Evolutionary conservation across 1,140 invertebrate genomes (phyloP), one percentile per base, ranked within the genome.

Genomic region (Heliconius congener): DNA sequence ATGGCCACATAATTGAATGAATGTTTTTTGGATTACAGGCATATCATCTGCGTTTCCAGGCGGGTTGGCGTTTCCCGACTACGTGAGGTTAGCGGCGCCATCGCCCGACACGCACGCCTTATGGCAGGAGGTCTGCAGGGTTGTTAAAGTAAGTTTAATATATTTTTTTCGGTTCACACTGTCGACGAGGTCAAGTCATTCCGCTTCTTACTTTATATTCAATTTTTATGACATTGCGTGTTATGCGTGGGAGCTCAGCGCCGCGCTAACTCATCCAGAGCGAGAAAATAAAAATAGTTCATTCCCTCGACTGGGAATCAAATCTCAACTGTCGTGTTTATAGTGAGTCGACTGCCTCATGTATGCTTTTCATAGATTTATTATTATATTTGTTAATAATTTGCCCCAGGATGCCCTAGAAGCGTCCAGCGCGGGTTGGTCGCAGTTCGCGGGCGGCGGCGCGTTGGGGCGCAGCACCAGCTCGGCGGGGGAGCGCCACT

Each of bases 401-500:
- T 46, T 46, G 19, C 70, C 71, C 55, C 76, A 86, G 84, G 86
- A 84, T 6, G 86, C 84, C 34, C 46, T 86, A 27, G 85, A 86
- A 42, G 74, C 85, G 83, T 88, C 87, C 73, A 86, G 82, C 50
- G 80, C 83, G n/a, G 81, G 82, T 3, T 86, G 87, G 86, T 73
- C 76, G 79, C 71, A 27, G 96, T 97, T 70, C 97, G 96, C 11
- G 97, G 83, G 84, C 19, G 96, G 97, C 71, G 97, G 96, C 2
- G 97, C 97, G 74, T 93, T 99, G 16, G 98, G 97, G 16, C 96
- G 98, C 72, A 98, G 98, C 88, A 97, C 98, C 1, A 99, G 98
- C 93, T 99, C 98, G 39, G 98, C 97, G 8, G 98, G 98, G 23
- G 98, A 99, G 92, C 96, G 98, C 78, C 97, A 98, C 79, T 98